Conservation (phyloP, 2,797 vertebrate species). For the Sitta carolinensis region DNA sequence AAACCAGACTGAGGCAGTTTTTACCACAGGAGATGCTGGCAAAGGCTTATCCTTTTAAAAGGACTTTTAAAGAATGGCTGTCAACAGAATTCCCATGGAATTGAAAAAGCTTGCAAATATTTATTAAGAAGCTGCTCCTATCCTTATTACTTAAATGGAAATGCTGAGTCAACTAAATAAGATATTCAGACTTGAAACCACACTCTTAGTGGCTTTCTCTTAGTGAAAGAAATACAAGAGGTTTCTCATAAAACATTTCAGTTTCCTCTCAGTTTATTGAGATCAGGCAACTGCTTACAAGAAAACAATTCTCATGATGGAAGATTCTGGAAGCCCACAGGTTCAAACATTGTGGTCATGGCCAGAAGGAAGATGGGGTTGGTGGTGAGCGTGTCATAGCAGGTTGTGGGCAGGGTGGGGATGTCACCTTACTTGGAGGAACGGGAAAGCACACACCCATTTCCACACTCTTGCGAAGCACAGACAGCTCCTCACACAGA, state of each 20-base stretch:
- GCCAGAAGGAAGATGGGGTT: not conserved
- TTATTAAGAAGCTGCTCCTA: not conserved
- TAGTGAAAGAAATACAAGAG: not conserved
- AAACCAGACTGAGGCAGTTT: not conserved
- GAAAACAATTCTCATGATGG: not conserved
- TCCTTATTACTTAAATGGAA: not conserved
- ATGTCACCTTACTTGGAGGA: not conserved
- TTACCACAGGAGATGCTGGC: not conserved
- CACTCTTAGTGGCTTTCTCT: not conserved
- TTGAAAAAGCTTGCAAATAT: not conserved
- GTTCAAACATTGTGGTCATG: rapidly evolving
- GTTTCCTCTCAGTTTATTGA: not conserved
- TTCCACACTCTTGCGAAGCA: not conserved
- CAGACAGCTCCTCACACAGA: not conserved
- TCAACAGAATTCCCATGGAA: not conserved
- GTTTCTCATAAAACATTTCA: not conserved
- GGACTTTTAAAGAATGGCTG: not conserved
- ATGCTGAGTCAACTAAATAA: not conserved
- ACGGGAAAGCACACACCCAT: not conserved
- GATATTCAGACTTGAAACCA: not conserved
- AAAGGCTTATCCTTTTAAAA: not conserved
- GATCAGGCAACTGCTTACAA: not conserved
- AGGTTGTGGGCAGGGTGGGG: not conserved
- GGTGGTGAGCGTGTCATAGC: rapidly evolving
- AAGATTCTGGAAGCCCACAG: not conserved